Evolutionary conservation across 2,797 vertebrate species (phyloP), one percentile per base, ranked within the genome.

Genomic region (Halcyon badia): DNA sequence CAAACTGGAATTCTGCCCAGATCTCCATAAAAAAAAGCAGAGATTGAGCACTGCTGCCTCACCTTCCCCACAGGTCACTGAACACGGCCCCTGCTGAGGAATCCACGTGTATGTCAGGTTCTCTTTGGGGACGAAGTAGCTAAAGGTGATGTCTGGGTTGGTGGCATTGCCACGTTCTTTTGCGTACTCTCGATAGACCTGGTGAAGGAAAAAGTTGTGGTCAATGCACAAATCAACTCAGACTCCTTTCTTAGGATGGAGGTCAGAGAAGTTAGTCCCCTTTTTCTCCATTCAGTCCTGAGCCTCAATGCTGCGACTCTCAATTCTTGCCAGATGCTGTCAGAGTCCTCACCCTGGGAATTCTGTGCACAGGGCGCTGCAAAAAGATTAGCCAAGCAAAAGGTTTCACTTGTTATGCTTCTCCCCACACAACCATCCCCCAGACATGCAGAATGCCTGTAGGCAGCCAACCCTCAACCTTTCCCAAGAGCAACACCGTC

Each of bases 61-160:
- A 99, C 99, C 99, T 98, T 98, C 97, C 91, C 99, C 99, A 97
- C 99, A 99, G 91, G 98, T 99, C 94, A 98, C 99, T 3, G 99
- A 99, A 95, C 99, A 99, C 0, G 98, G 93, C 5, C 98, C 97
- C 19, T 89, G 89, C 66, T 97, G 69, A 15, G 98, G 85, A 3
- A 95, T 44, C 99, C 99, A 99, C 24, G 14, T 66, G 25, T 98
- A 97, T 2, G 79, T 95, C 69, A 87, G 91, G 44, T 51, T 91
- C 64, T 95, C 95, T 71, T 62, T 95, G 14, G 97, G 98, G 30
- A 97, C 94, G 82, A 99, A 99, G 87, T 99, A 99, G 93, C 98
- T 98, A 97, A 99, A 99, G 86, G 97, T 98, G 92, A 99, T 98
- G 91, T 99, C 98, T 21, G 99, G 99, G 88, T 97, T 99, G 7